Evolutionary conservation across 2,113 vertebrate genomes (phyloP).

Genomic region (Pluvialis apricaria): DNA sequence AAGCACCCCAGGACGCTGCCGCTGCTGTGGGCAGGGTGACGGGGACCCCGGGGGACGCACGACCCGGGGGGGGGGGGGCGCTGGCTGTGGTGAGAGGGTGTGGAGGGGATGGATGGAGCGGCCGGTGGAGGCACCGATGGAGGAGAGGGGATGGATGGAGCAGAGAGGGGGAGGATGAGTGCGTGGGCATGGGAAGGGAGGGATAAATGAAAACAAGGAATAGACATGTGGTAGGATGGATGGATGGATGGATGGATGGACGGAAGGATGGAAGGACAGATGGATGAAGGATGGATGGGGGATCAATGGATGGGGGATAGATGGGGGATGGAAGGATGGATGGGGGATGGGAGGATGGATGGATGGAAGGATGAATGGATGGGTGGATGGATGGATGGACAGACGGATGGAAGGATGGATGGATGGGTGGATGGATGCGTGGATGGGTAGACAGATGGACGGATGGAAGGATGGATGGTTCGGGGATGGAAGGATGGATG

Average conservation of each 20-base stretch:
- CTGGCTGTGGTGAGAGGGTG: not conserved
- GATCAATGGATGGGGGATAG: fast-evolving
- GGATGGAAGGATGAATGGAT: not conserved
- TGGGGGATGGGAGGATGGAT: fast-evolving
- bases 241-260: not conserved
- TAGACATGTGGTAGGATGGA: not conserved
- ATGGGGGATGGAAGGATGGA: not conserved
- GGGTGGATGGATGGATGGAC: no score
- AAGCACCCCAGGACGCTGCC: not conserved
- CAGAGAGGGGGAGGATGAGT: not conserved
- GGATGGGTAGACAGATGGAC: not conserved
- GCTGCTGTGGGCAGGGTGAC: not conserved
- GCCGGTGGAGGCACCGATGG: not conserved
- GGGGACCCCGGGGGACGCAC: no score
- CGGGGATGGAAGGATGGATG: not conserved
- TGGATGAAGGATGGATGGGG: not conserved
- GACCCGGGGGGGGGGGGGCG: not conserved
- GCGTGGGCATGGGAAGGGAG: not conserved
- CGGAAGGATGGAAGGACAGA: not conserved
- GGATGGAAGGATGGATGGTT: not conserved
- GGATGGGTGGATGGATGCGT: not conserved
- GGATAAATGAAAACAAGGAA: not conserved
- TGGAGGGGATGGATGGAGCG: no score
- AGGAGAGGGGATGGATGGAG: not conserved
- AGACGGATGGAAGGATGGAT: not conserved